Conservation (phyloP, 2,797 vertebrate genomes). For the Pantherophis vulpinus region DNA sequence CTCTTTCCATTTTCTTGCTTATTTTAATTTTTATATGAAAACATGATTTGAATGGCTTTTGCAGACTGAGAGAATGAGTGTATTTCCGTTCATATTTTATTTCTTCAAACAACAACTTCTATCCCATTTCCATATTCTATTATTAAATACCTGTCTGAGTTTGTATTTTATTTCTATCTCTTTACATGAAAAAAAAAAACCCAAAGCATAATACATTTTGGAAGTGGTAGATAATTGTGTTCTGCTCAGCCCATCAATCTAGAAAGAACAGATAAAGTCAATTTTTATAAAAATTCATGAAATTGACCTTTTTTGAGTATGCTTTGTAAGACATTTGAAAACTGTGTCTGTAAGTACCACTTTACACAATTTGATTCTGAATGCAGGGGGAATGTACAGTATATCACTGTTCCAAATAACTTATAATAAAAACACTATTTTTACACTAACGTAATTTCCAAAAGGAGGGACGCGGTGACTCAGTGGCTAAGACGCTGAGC, state of each 20-base stretch:
- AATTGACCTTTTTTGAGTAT: neutral
- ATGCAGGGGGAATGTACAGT: neutral
- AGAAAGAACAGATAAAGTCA: neutral
- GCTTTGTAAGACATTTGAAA: neutral
- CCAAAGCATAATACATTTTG: neutral
- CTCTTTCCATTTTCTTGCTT: no score
- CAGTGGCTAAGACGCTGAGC: no score
- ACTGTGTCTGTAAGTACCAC: neutral
- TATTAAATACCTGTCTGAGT: neutral
- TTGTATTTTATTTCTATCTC: neutral
- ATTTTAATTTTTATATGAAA: neutral
- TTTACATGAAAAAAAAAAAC: neutral
- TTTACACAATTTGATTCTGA: neutral
- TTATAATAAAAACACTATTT: neutral
- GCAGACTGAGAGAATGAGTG: neutral
- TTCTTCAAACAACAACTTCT: neutral
- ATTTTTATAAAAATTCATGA: neutral
- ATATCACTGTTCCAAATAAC: neutral
- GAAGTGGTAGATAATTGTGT: neutral
- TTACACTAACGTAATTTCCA: neutral
- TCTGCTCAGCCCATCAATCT: neutral
- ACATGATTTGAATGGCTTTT: neutral
- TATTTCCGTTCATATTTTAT: neutral
- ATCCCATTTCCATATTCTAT: neutral
- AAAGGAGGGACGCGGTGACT: neutral